Evolutionary conservation across 2,888 invertebrate species (phyloP).

Genomic region (Dermolepida albohirtum): DNA sequence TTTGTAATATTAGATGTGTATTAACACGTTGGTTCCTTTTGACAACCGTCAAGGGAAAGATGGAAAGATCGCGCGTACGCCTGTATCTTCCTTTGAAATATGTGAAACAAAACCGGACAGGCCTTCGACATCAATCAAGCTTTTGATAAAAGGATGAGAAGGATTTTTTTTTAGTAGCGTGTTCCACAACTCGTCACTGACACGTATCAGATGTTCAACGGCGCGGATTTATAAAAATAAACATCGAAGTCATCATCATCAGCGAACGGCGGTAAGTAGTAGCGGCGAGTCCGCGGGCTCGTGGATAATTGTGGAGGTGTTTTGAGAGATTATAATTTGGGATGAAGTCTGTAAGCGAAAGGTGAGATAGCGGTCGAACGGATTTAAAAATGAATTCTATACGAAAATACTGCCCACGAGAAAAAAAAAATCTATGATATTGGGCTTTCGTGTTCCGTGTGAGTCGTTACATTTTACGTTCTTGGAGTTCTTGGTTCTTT

Average conservation of each 20-base stretch:
- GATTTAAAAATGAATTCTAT: too few species aligned
- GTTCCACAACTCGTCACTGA: conserved; percentile 36
- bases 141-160: conserved; percentile 38
- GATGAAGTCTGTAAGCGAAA: too few species aligned
- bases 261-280: conserved; percentile 17
- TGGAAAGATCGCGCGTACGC: neutral
- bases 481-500: too few species aligned
- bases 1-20: too few species aligned
- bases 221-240: conserved; percentile 25
- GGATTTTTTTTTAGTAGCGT: conserved; percentile 19
- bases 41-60: neutral
- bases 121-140: conserved; percentile 39
- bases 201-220: conserved; percentile 36
- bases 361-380: too few species aligned
- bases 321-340: conserved; percentile 17
- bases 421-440: too few species aligned
- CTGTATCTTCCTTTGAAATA: conserved; percentile 23
- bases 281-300: conserved; percentile 5
- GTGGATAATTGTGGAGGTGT: conserved; percentile 15
- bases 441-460: too few species aligned
- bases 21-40: too few species aligned
- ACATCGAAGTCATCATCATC: conserved; percentile 34
- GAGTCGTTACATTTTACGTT: too few species aligned
- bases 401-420: too few species aligned
- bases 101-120: conserved; percentile 28